Percentiles rank a stretch among this genome's conserved stretches.
Conservation (phyloP, 2,888 invertebrate genomes). For the Phorcus lineatus region DNA sequence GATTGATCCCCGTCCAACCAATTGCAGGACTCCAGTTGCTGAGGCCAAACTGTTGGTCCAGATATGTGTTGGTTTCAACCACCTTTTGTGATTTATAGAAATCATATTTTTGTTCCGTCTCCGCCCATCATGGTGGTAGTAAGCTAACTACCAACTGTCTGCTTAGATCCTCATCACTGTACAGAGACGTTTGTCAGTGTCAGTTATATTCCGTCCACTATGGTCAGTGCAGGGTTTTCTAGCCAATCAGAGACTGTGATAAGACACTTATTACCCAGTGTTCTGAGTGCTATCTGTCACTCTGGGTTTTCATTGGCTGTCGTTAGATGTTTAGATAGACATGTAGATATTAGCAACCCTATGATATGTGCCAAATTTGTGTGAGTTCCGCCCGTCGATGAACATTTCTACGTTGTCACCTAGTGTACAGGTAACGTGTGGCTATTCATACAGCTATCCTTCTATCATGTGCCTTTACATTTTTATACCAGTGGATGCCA, state of each 20-base stretch:
- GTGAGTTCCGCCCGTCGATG: background rate
- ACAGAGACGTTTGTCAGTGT: too few species aligned
- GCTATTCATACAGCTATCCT: background rate
- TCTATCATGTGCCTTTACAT: background rate
- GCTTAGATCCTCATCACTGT: too few species aligned
- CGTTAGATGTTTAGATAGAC: background rate
- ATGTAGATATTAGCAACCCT: constrained; percentile 3
- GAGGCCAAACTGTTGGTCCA: too few species aligned
- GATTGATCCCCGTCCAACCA: too few species aligned
- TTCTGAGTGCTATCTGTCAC: background rate
- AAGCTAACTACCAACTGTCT: too few species aligned
- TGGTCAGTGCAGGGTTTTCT: background rate
- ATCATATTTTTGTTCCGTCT: too few species aligned
- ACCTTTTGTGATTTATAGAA: too few species aligned
- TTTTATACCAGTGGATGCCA: constrained; percentile 5
- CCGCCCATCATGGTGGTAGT: too few species aligned
- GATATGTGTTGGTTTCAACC: too few species aligned
- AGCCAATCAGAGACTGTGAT: background rate
- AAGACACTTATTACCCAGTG: background rate
- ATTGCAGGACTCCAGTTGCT: too few species aligned
- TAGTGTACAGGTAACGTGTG: background rate
- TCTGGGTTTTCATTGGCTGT: background rate
- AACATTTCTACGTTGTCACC: background rate
- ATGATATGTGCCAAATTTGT: background rate
- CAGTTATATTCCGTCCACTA: too few species aligned